Percentiles rank a stretch among this genome's conserved stretches.
These are phyloP conservation scores for Resseliella maxima DNA, from an alignment of 2,888 invertebrate genomes.

Conservation along the genomic window DNA sequence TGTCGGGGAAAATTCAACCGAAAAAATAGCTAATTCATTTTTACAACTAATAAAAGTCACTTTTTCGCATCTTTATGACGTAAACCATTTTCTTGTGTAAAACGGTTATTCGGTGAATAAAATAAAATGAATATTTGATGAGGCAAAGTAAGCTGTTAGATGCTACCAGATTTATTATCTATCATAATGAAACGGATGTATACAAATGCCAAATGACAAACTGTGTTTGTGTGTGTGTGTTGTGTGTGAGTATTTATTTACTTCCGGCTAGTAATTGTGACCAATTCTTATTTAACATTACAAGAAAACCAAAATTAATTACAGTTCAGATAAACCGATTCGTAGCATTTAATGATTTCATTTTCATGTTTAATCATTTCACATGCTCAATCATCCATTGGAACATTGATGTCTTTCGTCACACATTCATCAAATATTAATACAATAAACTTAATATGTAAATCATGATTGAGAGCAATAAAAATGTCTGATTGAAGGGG, in stretches of 20 bases:
- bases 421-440: slow-evolving; percentile 44
- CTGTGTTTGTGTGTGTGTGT: too few relatives aligned
- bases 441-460: slow-evolving; percentile 35
- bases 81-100: too few relatives aligned
- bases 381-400: slow-evolving; percentile 18
- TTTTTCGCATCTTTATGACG: not conserved
- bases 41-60: not conserved
- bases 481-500: not conserved
- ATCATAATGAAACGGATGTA: not conserved
- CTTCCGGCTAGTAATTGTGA: too few relatives aligned
- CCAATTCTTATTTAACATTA: too few relatives aligned
- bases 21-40: not conserved
- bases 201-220: too few relatives aligned
- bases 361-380: not conserved
- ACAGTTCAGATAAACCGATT: too few relatives aligned
- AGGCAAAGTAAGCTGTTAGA: too few relatives aligned
- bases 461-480: slow-evolving; percentile 24
- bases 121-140: too few relatives aligned
- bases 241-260: too few relatives aligned
- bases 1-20: not conserved
- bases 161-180: too few relatives aligned
- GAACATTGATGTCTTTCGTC: slow-evolving; percentile 40
- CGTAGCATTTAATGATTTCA: not conserved
- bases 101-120: too few relatives aligned
- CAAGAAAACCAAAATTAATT: not conserved